Base-by-base conservation (phyloP, 2,888 invertebrate genomes). In the Rhyacophila evoluta region DNA sequence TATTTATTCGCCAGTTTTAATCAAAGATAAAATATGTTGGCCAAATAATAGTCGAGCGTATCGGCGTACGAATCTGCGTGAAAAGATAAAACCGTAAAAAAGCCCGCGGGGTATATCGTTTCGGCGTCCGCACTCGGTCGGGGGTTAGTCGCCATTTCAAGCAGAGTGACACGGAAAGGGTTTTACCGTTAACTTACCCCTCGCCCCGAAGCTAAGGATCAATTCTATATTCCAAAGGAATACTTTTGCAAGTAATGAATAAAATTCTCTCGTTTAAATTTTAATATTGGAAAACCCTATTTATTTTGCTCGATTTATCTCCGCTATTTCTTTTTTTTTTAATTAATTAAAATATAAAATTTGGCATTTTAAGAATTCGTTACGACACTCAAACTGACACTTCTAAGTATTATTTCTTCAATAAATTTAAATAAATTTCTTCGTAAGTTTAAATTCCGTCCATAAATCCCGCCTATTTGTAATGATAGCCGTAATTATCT, bases 111-210 rank as follows among this genome's bases (percentile, higher is more conserved):
- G 55, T 55, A 55, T 55, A 55, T 55, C 55, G 55, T 55, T 55
- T 55, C 25, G 67, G 41, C 70, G 28, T 72, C 37, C 28, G 71
- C 74, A 72, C 72, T 41, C 71, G 29, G 71, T 76, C 55, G 55
- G 33, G 28, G 29, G 69, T 33, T 36, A n/a, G 68, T 72, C 38
- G 68, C 15, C 74, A 67, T 73, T 75, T 38, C 39, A 67, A 41
- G 41, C 37, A 29, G 38, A 28, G 74, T 73, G 81, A 81, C 81
- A 81, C 78, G 81, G 69, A 81, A 81, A 81, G 81, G 81, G 81
- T 81, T 81, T 81, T 81, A 81, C 81, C 74, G 39, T 15, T 27
- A 5, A 33, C 74, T 55, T 55, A 10, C 36, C 76, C 79, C 74
- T 72, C 37, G 19, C 72, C 75, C 41, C 41, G 36, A 29, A 67